These are phyloP conservation scores for zebrafish (Danio rerio) DNA, from an alignment of 2,113 vertebrate genomes.

Conservation along the genomic window GRCz12tu NC_133190.1:49241501-49242000, in stretches of 20 bases:
- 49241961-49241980: neutral
- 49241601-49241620: neutral
- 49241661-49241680: neutral
- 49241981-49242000: constrained; percentile 12
- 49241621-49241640: neutral
- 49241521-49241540: constrained; percentile 16
- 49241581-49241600: constrained; percentile 9
- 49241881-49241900: too few relatives aligned
- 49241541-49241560: neutral
- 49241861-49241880: too few relatives aligned
- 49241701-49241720: neutral
- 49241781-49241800: neutral
- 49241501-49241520: constrained; percentile 55
- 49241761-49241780: neutral
- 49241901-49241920: too few relatives aligned
- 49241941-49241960: neutral
- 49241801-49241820: too few relatives aligned
- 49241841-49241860: too few relatives aligned
- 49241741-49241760: neutral
- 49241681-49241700: neutral
- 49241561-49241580: neutral
- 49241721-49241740: neutral
- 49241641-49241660: neutral
- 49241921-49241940: too few relatives aligned
- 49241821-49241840: too few relatives aligned